Conservation (phyloP, 2,888 invertebrate genomes). For the Eudasyphora cyanicolor region DNA sequence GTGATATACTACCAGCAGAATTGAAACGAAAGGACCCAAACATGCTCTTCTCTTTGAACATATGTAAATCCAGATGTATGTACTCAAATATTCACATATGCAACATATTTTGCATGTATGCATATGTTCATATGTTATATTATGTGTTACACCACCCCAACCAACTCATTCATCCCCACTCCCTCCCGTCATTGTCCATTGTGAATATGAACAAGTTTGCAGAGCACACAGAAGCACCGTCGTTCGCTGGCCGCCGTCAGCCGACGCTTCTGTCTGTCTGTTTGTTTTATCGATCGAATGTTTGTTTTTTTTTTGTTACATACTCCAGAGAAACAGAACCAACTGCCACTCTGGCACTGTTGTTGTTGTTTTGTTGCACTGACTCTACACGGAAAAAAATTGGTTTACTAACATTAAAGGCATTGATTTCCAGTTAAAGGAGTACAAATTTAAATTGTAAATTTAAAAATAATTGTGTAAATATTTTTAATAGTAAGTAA, state of each 20-base stretch:
- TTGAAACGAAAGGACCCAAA: not conserved
- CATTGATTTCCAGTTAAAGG: too few species aligned
- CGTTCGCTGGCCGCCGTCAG: not conserved
- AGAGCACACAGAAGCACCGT: not conserved
- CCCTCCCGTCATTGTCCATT: too few species aligned
- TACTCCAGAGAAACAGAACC: conserved; percentile 5
- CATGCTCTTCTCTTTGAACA: too few species aligned
- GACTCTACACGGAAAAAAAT: too few species aligned
- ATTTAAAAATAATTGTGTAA: too few species aligned
- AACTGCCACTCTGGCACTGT: conserved; percentile 4
- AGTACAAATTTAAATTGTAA: too few species aligned
- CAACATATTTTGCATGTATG: not conserved
- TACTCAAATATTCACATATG: not conserved
- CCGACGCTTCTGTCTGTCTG: conserved; percentile 4
- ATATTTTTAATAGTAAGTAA: too few species aligned
- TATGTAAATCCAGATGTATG: not conserved
- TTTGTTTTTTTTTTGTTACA: not conserved
- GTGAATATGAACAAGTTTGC: not conserved
- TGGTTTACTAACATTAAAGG: too few species aligned
- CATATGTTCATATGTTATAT: conserved; percentile 22
- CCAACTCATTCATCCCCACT: too few species aligned
- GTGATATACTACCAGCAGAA: too few species aligned
- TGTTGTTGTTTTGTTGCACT: conserved; percentile 1
- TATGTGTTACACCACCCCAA: too few species aligned
- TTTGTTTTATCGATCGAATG: conserved; percentile 23